Conservation (phyloP, 1,140 invertebrate species). For the Myzus persicae region DNA sequence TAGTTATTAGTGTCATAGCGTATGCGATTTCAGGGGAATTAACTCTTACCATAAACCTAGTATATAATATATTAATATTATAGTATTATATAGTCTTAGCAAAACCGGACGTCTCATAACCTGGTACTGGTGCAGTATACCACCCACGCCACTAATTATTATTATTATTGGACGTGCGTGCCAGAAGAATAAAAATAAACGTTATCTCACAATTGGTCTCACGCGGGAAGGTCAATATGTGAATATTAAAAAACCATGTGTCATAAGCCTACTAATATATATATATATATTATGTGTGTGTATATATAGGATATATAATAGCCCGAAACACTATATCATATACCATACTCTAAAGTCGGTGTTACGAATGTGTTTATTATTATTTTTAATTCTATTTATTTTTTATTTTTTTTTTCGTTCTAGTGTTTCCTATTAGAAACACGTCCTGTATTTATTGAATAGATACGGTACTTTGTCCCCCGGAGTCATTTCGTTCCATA, state of each 20-base stretch:
- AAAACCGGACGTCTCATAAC: not conserved
- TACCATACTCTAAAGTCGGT: too few relatives aligned
- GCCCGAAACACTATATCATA: not conserved
- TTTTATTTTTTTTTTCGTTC: not conserved
- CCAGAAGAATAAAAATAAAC: conserved; percentile 48
- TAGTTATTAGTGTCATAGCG: not conserved
- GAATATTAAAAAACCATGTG: conserved; percentile 42
- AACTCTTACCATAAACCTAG: not conserved
- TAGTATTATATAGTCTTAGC: not conserved
- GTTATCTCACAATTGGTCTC: conserved; percentile 58
- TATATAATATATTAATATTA: not conserved
- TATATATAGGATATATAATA: not conserved
- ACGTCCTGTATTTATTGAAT: not conserved
- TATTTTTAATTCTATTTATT: not conserved
- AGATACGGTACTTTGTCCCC: not conserved
- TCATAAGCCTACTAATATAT: not conserved
- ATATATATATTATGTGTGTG: too few relatives aligned
- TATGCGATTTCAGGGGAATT: too few relatives aligned
- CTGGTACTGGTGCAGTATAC: not conserved
- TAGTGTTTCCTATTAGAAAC: not conserved
- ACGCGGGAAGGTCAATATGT: conserved; percentile 44
- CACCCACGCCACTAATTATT: conserved; percentile 43
- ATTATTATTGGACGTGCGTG: conserved; percentile 28
- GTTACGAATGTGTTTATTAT: not conserved
- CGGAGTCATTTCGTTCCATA: not conserved